phyloP scores from a whole-genome alignment of 2,888 invertebrate species.

The Acrocera orbiculus region DNA sequence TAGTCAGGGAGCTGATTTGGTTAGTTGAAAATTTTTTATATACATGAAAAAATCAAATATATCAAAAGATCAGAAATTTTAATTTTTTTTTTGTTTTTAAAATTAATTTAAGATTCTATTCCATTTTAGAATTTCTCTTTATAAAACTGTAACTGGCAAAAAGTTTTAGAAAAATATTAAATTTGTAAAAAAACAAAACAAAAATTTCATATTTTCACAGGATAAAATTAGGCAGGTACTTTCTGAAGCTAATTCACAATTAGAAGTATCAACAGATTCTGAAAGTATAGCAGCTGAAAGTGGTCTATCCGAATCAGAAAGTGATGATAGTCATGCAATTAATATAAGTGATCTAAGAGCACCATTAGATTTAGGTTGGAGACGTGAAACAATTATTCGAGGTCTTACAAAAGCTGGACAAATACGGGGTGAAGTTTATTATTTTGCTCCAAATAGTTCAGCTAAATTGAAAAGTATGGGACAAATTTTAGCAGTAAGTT shows the following conservation, averaged over 20 bases:
- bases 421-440: conserved; percentile 85
- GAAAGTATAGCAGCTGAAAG: conserved; percentile 40
- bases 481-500: conserved; percentile 44
- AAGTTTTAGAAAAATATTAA: too few species aligned
- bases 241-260: conserved; percentile 36
- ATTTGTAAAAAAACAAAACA: too few species aligned
- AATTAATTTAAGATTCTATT: too few species aligned
- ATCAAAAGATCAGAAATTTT: not conserved
- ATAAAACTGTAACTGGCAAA: too few species aligned
- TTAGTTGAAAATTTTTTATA: conserved; percentile 19
- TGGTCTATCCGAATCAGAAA: conserved; percentile 40
- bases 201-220: too few species aligned
- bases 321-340: conserved; percentile 34
- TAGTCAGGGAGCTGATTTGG: conserved; percentile 33
- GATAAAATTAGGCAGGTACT: conserved; percentile 39
- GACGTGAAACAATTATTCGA: conserved; percentile 77
- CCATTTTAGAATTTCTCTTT: too few species aligned
- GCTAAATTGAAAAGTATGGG: conserved; percentile 44
- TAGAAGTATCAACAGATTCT: conserved; percentile 40
- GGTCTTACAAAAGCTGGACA: conserved; percentile 73
- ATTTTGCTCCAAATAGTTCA: conserved; percentile 51
- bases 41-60: not conserved
- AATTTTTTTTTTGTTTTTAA: too few species aligned
- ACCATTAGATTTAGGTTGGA: conserved; percentile 68
- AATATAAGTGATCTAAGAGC: conserved; percentile 39